These are phyloP conservation scores for Pogona vitticeps DNA, from an alignment of 2,113 vertebrate species.

Conservation along the genomic window DNA sequence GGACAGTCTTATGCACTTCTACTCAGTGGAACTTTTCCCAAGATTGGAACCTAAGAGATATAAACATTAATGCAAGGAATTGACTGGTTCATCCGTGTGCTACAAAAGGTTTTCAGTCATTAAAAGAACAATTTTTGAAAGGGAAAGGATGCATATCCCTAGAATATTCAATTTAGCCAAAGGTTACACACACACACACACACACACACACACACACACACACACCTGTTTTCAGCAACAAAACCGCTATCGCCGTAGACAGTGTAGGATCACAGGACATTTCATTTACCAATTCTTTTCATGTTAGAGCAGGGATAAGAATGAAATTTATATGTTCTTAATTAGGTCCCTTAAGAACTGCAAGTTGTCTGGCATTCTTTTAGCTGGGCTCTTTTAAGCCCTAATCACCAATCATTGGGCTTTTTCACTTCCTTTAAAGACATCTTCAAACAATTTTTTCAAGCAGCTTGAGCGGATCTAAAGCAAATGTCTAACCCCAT, in stretches of 20 bases:
- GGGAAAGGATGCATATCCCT: background rate
- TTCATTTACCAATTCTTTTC: conserved; percentile 33
- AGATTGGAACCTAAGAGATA: background rate
- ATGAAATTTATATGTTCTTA: conserved; percentile 43
- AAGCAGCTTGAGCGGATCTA: background rate
- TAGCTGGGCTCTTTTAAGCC: conserved; percentile 28
- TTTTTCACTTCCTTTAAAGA: conserved; percentile 41
- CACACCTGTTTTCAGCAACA: background rate
- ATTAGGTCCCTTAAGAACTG: conserved; percentile 52
- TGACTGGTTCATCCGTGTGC: background rate
- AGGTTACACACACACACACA: background rate
- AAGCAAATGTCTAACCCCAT: conserved; percentile 18
- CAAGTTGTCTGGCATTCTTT: conserved; percentile 24
- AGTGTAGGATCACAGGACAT: background rate
- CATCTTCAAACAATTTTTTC: conserved; percentile 44
- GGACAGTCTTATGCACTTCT: background rate
- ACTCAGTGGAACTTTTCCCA: background rate
- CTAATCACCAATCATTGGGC: conserved; percentile 17
- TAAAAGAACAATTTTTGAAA: too few species aligned
- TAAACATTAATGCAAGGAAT: background rate
- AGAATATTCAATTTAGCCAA: background rate
- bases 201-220: fast-evolving
- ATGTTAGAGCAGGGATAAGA: conserved; percentile 29
- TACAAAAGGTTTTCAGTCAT: too few species aligned
- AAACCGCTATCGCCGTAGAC: background rate